Conservation (phyloP, 2,113 vertebrate genomes). For the Ctenomys sociabilis region DNA sequence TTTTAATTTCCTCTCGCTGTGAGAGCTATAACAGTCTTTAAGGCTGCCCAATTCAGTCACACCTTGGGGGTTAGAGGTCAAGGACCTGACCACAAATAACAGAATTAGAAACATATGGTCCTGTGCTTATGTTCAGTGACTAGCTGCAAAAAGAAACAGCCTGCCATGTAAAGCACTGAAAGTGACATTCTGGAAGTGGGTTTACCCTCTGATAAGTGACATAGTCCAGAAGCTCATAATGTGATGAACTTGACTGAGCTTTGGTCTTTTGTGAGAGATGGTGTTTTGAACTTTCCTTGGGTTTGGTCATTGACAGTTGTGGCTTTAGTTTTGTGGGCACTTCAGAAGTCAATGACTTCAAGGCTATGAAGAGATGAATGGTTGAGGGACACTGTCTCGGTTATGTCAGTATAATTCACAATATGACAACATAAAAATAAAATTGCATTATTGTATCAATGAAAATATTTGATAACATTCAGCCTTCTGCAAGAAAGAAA, state of each 20-base stretch:
- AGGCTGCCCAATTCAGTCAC: not conserved
- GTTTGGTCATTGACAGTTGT: not conserved
- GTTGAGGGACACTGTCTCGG: not conserved
- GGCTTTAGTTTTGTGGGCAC: not conserved
- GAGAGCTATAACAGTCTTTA: not conserved
- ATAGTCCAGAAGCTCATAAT: not conserved
- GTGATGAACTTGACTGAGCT: not conserved
- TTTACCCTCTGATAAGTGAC: not conserved
- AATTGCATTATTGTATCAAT: too few species aligned
- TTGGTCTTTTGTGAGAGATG: not conserved
- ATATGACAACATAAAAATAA: not conserved
- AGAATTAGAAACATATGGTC: not conserved
- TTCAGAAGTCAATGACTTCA: not conserved
- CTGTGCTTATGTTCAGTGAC: not conserved
- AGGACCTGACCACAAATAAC: not conserved
- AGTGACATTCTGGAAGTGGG: not conserved
- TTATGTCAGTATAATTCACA: not conserved
- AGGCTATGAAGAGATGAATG: not conserved
- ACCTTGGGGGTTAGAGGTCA: not conserved
- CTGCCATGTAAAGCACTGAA: not conserved
- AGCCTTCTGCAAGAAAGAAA: too few species aligned
- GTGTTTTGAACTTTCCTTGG: not conserved
- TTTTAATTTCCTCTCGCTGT: not conserved
- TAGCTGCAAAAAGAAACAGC: not conserved
- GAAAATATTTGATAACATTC: too few species aligned